These are phyloP conservation scores for Kryptolebias marmoratus DNA, from an alignment of 2,113 vertebrate species.

Conservation along the genomic window DNA sequence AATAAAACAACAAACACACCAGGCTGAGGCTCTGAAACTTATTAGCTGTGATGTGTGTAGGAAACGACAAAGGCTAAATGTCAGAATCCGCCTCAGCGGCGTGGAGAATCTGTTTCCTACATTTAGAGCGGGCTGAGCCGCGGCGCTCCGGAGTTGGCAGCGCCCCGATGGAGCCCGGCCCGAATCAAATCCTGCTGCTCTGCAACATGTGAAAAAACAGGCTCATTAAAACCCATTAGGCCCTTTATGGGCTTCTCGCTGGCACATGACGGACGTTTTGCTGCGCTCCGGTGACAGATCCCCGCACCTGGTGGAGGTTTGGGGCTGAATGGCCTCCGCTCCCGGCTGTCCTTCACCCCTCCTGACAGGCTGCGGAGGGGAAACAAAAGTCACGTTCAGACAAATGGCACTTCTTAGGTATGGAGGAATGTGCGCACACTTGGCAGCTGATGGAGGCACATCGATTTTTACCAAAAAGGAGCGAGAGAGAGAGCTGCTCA, in stretches of 20 bases:
- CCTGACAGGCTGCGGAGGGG: conserved; percentile 54
- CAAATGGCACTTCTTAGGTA: conserved; percentile 60
- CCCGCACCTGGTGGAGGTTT: conserved; percentile 57
- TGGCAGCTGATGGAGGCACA: conserved; percentile 75
- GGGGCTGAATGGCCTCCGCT: conserved; percentile 54
- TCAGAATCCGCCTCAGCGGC: conserved; percentile 48
- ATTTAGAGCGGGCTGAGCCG: conserved; percentile 38
- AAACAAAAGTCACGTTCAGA: conserved; percentile 69
- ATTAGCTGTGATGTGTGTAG: conserved; percentile 54
- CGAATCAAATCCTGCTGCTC: conserved; percentile 22
- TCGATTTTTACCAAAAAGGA: conserved; percentile 67
- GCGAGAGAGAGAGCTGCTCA: conserved; percentile 36
- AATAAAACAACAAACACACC: conserved; percentile 17
- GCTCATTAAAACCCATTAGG: conserved; percentile 54
- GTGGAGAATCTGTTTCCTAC: conserved; percentile 62
- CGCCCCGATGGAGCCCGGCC: conserved; percentile 14
- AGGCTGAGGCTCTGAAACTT: conserved; percentile 30
- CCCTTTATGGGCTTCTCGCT: conserved; percentile 24
- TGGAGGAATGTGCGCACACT: conserved; percentile 67
- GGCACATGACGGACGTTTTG: conserved; percentile 48
- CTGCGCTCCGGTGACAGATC: conserved; percentile 21
- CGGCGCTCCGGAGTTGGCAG: conserved; percentile 38
- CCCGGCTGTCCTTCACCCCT: conserved; percentile 39
- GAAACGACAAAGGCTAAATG: conserved; percentile 59
- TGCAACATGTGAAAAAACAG: conserved; percentile 32